phyloP scores from a whole-genome alignment of 92 coral and sea anemone genomes.

The Epizoanthus stellaris region DNA sequence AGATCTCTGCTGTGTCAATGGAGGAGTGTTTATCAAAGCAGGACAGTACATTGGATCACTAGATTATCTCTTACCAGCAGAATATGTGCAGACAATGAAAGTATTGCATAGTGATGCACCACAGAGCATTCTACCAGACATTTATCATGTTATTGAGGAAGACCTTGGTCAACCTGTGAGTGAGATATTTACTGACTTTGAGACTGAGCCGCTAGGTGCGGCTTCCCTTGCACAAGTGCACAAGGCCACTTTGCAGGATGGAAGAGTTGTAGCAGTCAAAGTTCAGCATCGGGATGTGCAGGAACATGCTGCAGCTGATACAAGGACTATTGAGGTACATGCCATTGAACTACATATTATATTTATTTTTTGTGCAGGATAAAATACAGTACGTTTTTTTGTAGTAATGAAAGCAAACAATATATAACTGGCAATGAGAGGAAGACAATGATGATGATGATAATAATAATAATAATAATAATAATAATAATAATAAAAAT shows the following conservation, averaged over 20 bases:
- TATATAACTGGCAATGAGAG: no score
- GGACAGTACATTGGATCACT: constrained; percentile 95
- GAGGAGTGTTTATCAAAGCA: constrained; percentile 94
- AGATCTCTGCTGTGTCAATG: constrained; percentile 87
- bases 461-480: background rate
- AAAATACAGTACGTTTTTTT: no score
- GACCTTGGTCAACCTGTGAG: constrained; percentile 77
- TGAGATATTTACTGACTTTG: constrained; percentile 80
- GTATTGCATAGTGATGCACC: constrained; percentile 95
- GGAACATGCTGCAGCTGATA: constrained; percentile 93
- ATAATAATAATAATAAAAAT: background rate
- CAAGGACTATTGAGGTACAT: constrained; percentile 89
- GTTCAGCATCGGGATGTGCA: constrained; percentile 96
- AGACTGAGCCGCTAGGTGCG: constrained; percentile 81
- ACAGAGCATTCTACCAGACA: constrained; percentile 74
- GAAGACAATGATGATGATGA: background rate
- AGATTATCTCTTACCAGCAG: constrained; percentile 89
- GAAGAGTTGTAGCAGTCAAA: constrained; percentile 89
- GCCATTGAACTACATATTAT: background rate
- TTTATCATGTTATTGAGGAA: constrained; percentile 77
- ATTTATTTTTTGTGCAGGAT: no score
- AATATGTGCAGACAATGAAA: constrained; percentile 93
- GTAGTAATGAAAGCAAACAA: no score
- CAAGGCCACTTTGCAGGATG: constrained; percentile 90
- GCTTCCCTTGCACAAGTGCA: constrained; percentile 99